Evolutionary conservation across 2,797 vertebrate species (phyloP).

Genomic region (Meda fulgida): DNA sequence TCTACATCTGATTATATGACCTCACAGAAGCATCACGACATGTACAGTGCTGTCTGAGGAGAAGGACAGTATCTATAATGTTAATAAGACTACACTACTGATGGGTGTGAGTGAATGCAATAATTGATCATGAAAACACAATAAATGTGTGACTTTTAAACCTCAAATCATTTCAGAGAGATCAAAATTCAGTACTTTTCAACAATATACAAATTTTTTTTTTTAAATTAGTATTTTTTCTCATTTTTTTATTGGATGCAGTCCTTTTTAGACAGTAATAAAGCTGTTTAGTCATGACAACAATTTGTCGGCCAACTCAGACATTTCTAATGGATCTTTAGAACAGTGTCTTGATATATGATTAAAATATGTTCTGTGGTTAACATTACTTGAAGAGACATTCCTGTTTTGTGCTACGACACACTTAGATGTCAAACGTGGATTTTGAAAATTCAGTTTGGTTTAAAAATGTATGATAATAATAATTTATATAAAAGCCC

Average conservation of each 20-base stretch:
- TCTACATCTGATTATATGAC: conserved; percentile 23
- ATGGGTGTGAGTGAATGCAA: background rate
- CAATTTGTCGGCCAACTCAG: background rate
- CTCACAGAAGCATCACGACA: conserved; percentile 3
- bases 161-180: background rate
- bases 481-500: background rate
- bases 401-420: background rate
- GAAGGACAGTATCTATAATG: background rate
- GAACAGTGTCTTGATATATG: background rate
- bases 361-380: background rate
- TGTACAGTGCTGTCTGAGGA: background rate
- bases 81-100: background rate
- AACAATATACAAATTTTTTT: background rate
- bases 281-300: background rate
- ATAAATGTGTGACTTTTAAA: background rate
- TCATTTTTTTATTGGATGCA: background rate
- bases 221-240: background rate
- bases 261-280: background rate
- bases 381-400: background rate
- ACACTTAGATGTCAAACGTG: background rate
- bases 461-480: background rate
- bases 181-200: background rate
- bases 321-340: background rate
- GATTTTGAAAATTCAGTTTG: background rate
- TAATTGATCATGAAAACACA: background rate